Conservation (phyloP, 2,888 invertebrate genomes). For the Leucozona laternaria region DNA sequence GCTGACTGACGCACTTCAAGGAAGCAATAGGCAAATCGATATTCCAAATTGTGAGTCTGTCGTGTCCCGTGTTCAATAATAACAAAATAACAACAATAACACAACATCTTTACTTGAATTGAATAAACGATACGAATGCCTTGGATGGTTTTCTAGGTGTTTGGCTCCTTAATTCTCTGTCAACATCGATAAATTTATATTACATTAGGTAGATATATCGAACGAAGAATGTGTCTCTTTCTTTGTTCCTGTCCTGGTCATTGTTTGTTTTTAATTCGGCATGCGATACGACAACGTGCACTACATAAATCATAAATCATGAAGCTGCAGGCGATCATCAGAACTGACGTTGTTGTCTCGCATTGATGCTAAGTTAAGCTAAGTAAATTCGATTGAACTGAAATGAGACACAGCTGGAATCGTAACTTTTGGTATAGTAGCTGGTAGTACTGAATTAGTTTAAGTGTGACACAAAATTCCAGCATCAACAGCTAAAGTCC, state of each 20-base stretch:
- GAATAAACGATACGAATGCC: slow-evolving; percentile 10
- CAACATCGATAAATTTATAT: slow-evolving; percentile 10
- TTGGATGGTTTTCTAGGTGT: slow-evolving; percentile 19
- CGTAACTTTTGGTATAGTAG: too few species aligned
- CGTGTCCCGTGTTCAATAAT: slow-evolving; percentile 2
- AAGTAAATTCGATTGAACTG: too few species aligned
- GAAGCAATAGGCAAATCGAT: slow-evolving; percentile 11
- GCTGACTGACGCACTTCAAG: slow-evolving; percentile 1
- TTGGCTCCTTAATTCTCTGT: slow-evolving; percentile 29
- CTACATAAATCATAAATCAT: slow-evolving; percentile 19
- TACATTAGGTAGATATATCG: too few species aligned
- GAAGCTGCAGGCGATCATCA: slow-evolving; percentile 22
- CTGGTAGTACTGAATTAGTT: too few species aligned
- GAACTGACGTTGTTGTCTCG: slow-evolving; percentile 1
- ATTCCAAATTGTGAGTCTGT: slow-evolving; percentile 19
- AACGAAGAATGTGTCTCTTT: slow-evolving; percentile 1
- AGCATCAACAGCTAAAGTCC: too few species aligned
- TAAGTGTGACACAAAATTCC: too few species aligned
- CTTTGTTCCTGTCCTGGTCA: too few species aligned
- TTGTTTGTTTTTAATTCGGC: background rate
- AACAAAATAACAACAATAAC: slow-evolving; percentile 11
- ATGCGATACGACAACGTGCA: background rate
- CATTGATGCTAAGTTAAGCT: too few species aligned
- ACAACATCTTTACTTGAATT: slow-evolving; percentile 30
- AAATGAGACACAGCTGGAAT: too few species aligned